Evolutionary conservation across 2,888 invertebrate genomes (phyloP), one percentile per base, ranked within the genome.

Genomic region (Harpalus rufipes): DNA sequence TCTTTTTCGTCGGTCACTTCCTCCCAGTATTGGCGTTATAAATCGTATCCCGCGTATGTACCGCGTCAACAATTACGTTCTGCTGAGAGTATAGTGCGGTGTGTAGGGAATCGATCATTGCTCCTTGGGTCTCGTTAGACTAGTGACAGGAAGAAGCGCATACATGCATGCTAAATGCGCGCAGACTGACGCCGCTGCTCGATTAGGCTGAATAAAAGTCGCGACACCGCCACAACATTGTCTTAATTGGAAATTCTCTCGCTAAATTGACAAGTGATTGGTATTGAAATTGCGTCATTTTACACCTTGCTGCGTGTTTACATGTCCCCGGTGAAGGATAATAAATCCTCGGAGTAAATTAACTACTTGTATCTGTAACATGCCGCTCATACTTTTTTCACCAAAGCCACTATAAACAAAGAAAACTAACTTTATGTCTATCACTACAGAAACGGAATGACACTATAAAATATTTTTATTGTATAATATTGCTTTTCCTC

Each of bases 201-300:
- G 78, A 78, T 78, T 78, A 78, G 78, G 78, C 25, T 78, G 21
- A 78, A 78, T 78, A 78, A 78, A 78, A 78, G 78, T 78, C 72
- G 41, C 72, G 32, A 68, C 68, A 68, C 68, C 68, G 68, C 21
- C 74, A 56, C 44, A 80, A 80, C 80, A 80, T 80, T 80, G 80
- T 80, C 80, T 80, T 80, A 80, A 80, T 80, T 80, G 80, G 80
- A 80, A 59, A 80, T 32, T 61, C 41, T 80, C 80, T n/a, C 80
- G 61, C 41, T 61, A 80, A 59, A 80, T 61, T 80, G 80, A 80
- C 80, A 80, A 61, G 41, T 80, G 41, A 80, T 61, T 80, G 80
- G 61, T 41, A 61, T 80, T 80, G 80, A 80, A 80, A 80, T 80
- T 59, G 80, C 61, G 61, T 80, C 61, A 80, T 80, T 80, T 80